These are phyloP conservation scores for Propithecus perrieri DNA, from an alignment of 2,797 vertebrate species.

Conservation along the genomic window DNA sequence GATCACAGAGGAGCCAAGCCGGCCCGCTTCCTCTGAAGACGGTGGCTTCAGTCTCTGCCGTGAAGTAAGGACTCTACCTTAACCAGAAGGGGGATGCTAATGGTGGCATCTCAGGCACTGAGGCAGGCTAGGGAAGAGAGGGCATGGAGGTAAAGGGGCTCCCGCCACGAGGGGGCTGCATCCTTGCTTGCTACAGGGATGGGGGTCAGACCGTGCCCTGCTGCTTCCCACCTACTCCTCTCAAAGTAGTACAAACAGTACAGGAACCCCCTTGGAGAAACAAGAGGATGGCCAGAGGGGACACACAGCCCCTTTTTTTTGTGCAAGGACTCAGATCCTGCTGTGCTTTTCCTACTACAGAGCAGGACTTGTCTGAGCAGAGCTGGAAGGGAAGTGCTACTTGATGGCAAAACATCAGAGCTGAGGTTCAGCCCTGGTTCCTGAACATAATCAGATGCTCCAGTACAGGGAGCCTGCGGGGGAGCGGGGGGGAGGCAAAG, in stretches of 20 bases:
- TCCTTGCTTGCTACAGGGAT: background rate
- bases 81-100: background rate
- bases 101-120: constrained; percentile 67
- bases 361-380: background rate
- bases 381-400: background rate
- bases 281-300: background rate
- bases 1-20: background rate
- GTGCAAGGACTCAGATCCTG: background rate
- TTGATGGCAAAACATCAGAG: background rate
- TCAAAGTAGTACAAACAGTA: background rate
- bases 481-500: background rate
- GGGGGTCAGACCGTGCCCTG: background rate
- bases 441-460: background rate
- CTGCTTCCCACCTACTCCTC: background rate
- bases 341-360: background rate
- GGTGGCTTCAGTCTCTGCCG: background rate
- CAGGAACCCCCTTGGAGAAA: background rate
- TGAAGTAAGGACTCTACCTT: background rate
- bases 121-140: background rate
- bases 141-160: background rate
- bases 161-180: background rate
- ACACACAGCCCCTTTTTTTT: background rate
- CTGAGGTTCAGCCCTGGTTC: background rate
- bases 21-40: constrained; percentile 16
- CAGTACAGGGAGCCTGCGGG: background rate